Evolutionary conservation across 1,140 invertebrate genomes (phyloP).

Genomic region (Anoplolepis gracilipes): DNA sequence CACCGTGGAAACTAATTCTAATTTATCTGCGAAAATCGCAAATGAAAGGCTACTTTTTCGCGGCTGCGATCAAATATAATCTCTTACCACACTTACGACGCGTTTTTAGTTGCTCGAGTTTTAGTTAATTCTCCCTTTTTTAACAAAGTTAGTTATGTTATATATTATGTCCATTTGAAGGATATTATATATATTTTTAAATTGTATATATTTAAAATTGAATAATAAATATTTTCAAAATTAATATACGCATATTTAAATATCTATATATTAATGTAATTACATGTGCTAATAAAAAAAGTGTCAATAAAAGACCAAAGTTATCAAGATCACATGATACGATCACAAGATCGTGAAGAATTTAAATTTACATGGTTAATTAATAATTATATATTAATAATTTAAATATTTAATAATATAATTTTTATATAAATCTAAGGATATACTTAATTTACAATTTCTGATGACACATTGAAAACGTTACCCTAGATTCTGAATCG

Average conservation of each 20-base stretch:
- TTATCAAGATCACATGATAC: background rate
- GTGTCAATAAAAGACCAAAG: background rate
- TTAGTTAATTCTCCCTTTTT: background rate
- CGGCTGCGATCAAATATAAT: background rate
- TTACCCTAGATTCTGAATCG: background rate
- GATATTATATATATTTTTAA: background rate
- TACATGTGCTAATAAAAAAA: background rate
- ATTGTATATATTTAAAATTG: background rate
- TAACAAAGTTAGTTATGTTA: background rate
- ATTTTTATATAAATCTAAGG: background rate
- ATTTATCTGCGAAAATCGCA: constrained; percentile 22
- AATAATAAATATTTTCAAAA: background rate
- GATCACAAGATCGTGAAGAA: background rate
- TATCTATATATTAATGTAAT: constrained; percentile 2
- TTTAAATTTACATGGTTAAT: background rate
- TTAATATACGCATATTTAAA: background rate
- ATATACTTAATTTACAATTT: background rate
- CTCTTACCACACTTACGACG: background rate
- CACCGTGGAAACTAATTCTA: constrained; percentile 18
- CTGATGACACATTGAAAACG: background rate
- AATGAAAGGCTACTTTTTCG: background rate
- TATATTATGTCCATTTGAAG: background rate
- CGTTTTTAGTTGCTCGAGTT: background rate
- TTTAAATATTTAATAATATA: background rate
- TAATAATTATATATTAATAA: no score